phyloP scores from a whole-genome alignment of 2,888 invertebrate genomes.

The Diachrysia chrysitis region DNA sequence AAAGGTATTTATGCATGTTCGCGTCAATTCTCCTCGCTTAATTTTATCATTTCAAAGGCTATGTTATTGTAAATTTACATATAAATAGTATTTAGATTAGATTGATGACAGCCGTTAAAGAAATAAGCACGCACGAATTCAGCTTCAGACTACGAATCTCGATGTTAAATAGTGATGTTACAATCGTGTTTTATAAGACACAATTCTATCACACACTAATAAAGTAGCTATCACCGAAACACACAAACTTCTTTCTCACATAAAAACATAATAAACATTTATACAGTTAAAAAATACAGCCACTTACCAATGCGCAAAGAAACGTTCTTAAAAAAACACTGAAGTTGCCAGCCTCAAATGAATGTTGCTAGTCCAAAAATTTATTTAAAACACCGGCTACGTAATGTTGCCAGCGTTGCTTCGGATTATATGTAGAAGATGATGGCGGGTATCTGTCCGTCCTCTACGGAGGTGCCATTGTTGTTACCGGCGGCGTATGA shows the following conservation, averaged over 20 bases:
- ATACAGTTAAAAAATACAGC: not conserved
- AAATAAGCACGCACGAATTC: slow-evolving; percentile 47
- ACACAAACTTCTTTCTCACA: not conserved
- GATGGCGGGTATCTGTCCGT: slow-evolving; percentile 96
- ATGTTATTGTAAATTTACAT: slow-evolving; percentile 11
- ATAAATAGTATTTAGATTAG: not conserved
- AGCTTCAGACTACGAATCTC: slow-evolving; percentile 56
- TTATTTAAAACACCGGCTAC: slow-evolving; percentile 38
- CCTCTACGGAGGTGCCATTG: slow-evolving; percentile 95
- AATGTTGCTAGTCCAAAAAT: slow-evolving; percentile 47
- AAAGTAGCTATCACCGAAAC: slow-evolving; percentile 5
- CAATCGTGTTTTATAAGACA: slow-evolving; percentile 14
- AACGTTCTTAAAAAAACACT: slow-evolving; percentile 14
- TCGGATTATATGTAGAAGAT: slow-evolving; percentile 91
- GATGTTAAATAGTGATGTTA: slow-evolving; percentile 28
- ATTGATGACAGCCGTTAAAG: slow-evolving; percentile 13
- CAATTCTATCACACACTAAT: slow-evolving; percentile 4
- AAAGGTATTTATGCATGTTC: too few relatives aligned
- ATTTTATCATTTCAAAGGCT: too few relatives aligned
- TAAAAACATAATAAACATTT: not conserved
- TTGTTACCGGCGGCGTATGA: slow-evolving; percentile 96
- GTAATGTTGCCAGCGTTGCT: slow-evolving; percentile 51
- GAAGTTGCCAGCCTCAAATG: slow-evolving; percentile 39
- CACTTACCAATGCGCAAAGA: slow-evolving; percentile 9
- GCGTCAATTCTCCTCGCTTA: too few relatives aligned